These are phyloP conservation scores for Bombus confusus DNA, from an alignment of 1,140 invertebrate genomes.

Conservation along the genomic window DNA sequence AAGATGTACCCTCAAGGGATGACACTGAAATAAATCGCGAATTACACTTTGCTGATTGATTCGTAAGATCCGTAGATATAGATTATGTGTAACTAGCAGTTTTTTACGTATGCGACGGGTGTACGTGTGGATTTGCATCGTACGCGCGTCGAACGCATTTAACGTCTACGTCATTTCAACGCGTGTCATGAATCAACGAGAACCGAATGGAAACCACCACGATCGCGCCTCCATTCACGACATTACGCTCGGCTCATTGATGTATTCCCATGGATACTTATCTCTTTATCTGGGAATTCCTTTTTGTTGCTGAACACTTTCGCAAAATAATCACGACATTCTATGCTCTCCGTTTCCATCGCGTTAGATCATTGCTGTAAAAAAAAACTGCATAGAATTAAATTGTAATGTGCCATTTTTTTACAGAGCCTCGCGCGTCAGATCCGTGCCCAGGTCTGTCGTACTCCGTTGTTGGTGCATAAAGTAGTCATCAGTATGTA, in stretches of 20 bases:
- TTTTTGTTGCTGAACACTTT: neutral
- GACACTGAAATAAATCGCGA: neutral
- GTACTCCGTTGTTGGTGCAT: neutral
- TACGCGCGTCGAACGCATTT: slow-evolving; percentile 44
- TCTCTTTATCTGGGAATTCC: slow-evolving; percentile 40
- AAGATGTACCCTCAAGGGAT: neutral
- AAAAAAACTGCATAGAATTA: neutral
- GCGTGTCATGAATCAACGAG: slow-evolving; percentile 50
- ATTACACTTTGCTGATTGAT: too few relatives aligned
- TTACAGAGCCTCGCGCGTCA: neutral
- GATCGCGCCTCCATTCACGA: slow-evolving; percentile 50
- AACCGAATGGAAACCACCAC: slow-evolving; percentile 27
- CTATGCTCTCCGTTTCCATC: neutral
- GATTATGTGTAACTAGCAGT: slow-evolving; percentile 23
- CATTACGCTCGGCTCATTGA: slow-evolving; percentile 44
- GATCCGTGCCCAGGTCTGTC: neutral
- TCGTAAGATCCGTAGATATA: neutral
- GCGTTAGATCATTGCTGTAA: neutral
- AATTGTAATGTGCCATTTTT: neutral
- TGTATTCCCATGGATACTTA: slow-evolving; percentile 44
- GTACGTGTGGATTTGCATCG: slow-evolving; percentile 47
- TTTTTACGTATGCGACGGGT: slow-evolving; percentile 36
- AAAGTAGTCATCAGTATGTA: slow-evolving; percentile 10
- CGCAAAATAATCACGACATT: neutral
- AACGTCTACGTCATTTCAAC: slow-evolving; percentile 55